A percentile compares a stretch with the other conserved stretches of the same genome.
These are phyloP conservation scores for Oscheius myriophilus DNA, from an alignment of 2,888 invertebrate species.

Conservation along the genomic window DNA sequence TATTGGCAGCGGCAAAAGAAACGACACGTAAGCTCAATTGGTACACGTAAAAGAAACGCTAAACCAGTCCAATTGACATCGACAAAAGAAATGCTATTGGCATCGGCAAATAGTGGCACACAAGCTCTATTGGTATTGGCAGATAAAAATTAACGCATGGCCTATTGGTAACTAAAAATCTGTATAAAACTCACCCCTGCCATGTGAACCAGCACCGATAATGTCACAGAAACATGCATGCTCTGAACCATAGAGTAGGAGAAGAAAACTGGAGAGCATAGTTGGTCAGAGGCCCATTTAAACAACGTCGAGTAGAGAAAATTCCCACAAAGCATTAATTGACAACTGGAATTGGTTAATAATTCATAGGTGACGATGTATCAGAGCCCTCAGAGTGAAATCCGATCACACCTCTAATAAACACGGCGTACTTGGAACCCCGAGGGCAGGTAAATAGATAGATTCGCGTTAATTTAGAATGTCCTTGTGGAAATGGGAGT, in stretches of 20 bases:
- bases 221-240: constrained; percentile 61
- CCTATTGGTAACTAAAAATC: too few species aligned
- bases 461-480: not conserved
- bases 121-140: too few species aligned
- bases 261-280: constrained; percentile 60
- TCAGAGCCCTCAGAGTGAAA: too few species aligned
- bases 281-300: constrained; percentile 63
- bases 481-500: too few species aligned
- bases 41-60: too few species aligned
- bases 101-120: too few species aligned
- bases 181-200: constrained; percentile 49
- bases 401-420: not conserved
- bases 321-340: constrained; percentile 63
- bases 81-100: too few species aligned
- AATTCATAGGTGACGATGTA: too few species aligned
- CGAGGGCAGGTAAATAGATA: not conserved
- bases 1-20: too few species aligned
- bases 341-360: constrained; percentile 53
- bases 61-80: too few species aligned
- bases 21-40: too few species aligned
- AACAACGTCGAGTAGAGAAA: constrained; percentile 66
- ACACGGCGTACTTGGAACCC: not conserved
- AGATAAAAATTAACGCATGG: too few species aligned
- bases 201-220: constrained; percentile 67
- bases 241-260: constrained; percentile 50